These are phyloP conservation scores for Bryconaethiops microstoma DNA, from an alignment of 2,797 vertebrate genomes.

Conservation along the genomic window DNA sequence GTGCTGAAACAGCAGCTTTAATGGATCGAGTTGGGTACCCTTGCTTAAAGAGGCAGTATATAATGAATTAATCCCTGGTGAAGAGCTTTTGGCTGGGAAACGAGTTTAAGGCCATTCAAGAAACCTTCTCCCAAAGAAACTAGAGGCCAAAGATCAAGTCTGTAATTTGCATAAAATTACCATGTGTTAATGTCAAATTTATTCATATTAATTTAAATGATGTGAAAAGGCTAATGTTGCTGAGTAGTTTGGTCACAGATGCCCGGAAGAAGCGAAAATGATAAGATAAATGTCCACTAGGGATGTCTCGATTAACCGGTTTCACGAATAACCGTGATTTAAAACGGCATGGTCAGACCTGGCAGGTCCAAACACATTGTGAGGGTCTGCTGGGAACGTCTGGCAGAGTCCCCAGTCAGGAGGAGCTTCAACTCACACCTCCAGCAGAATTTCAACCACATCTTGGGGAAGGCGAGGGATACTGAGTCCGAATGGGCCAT, in stretches of 20 bases:
- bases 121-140: background rate
- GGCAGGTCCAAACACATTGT: too few species aligned
- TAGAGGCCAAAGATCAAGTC: background rate
- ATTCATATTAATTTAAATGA: background rate
- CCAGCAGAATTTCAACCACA: too few species aligned
- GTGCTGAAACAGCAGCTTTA: background rate
- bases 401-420: too few species aligned
- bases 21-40: background rate
- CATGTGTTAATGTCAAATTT: background rate
- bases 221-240: slow-evolving; percentile 1
- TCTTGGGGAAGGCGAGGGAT: too few species aligned
- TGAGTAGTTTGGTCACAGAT: background rate
- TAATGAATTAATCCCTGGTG: slow-evolving; percentile 11
- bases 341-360: too few species aligned
- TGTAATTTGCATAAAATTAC: slow-evolving; percentile 3
- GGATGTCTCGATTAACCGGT: too few species aligned
- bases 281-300: background rate
- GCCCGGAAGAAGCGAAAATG: background rate
- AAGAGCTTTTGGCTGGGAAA: slow-evolving; percentile 3
- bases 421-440: too few species aligned
- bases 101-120: background rate
- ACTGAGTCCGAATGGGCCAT: too few species aligned
- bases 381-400: too few species aligned
- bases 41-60: slow-evolving; percentile 1
- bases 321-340: too few species aligned